Percentiles rank a stretch among this genome's conserved stretches.
Evolutionary conservation across 2,888 invertebrate genomes (phyloP).

Genomic region (Ramazzottius varieornatus): DNA sequence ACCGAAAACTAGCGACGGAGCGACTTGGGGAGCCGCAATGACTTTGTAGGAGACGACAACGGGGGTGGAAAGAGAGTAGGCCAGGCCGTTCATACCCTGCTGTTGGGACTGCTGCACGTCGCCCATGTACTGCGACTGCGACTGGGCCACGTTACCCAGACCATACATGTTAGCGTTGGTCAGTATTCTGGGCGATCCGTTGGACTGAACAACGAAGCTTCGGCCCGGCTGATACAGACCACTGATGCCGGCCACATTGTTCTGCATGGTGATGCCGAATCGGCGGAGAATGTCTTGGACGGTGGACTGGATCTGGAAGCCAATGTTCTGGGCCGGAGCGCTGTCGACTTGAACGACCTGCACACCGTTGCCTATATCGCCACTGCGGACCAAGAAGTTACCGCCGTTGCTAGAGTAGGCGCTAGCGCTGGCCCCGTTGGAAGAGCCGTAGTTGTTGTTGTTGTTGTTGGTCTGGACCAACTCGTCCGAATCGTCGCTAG

Average conservation of each 20-base stretch:
- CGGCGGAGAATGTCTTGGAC: neutral
- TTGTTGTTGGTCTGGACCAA: neutral
- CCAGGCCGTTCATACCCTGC: neutral
- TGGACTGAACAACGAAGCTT: neutral
- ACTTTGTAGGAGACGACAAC: neutral
- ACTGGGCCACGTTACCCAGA: neutral
- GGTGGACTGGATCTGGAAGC: neutral
- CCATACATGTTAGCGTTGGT: neutral
- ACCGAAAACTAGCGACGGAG: neutral
- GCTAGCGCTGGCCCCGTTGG: neutral
- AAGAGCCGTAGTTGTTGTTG: neutral
- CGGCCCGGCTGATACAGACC: neutral
- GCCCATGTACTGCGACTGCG: neutral
- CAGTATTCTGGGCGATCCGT: neutral
- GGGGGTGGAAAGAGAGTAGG: neutral
- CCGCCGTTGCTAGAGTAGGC: neutral
- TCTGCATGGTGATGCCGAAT: neutral
- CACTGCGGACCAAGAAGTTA: neutral
- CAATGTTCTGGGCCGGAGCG: neutral
- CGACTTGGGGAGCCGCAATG: neutral
- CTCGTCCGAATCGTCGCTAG: neutral
- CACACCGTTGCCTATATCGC: neutral
- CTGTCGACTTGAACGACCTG: neutral
- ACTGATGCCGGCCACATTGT: neutral
- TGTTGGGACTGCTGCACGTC: neutral